Percentiles rank a stretch among this genome's conserved stretches.
Conservation (phyloP, 2,888 invertebrate genomes). For the Nomada fucata region DNA sequence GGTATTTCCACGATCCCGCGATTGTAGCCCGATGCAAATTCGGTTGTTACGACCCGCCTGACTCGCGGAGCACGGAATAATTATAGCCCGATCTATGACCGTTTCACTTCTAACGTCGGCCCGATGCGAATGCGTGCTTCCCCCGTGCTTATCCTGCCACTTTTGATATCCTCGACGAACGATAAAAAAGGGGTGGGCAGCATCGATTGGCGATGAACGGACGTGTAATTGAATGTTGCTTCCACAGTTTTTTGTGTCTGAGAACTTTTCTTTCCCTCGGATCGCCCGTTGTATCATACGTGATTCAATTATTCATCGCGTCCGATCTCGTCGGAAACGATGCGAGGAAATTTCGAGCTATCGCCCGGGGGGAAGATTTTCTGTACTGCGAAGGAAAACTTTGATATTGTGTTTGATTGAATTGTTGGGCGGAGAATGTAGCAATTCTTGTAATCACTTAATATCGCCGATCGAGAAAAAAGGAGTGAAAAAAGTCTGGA, state of each 20-base stretch:
- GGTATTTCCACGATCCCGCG: conserved; percentile 53
- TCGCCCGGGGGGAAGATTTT: background rate
- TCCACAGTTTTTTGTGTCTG: background rate
- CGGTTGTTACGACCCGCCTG: conserved; percentile 47
- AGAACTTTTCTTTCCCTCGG: background rate
- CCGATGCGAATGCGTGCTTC: background rate
- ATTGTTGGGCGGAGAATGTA: too few relatives aligned
- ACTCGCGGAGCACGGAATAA: conserved; percentile 48
- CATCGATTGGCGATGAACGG: background rate
- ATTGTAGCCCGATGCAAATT: conserved; percentile 70
- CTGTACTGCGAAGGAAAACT: background rate
- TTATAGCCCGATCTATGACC: conserved; percentile 43
- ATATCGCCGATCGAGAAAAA: conserved; percentile 21
- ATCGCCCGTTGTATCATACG: background rate
- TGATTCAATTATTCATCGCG: background rate
- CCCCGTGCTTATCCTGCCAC: conserved; percentile 24
- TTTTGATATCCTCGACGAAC: conserved; percentile 36
- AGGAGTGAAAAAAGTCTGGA: conserved; percentile 63
- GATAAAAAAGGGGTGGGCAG: background rate
- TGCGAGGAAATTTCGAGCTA: background rate
- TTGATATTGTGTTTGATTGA: too few relatives aligned
- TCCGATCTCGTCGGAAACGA: too few relatives aligned
- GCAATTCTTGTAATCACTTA: background rate
- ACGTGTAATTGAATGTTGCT: conserved; percentile 30
- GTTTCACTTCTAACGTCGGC: conserved; percentile 45